phyloP scores from a whole-genome alignment of 1,140 invertebrate species.

The Cotesia glomerata region DNA sequence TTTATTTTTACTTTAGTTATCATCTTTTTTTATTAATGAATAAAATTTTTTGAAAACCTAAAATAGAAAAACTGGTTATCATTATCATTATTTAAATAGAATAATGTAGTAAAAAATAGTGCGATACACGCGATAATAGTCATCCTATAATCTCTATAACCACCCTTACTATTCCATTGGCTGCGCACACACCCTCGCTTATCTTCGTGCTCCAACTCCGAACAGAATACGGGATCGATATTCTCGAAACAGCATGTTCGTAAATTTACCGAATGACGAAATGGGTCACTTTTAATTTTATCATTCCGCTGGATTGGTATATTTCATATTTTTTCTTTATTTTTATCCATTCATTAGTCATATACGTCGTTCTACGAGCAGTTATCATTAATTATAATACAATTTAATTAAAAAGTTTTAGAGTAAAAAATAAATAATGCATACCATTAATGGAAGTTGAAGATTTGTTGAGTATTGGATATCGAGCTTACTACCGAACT shows the following conservation, averaged over 20 bases:
- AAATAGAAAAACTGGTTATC: no score
- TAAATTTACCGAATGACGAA: constrained; percentile 35
- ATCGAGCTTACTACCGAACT: not conserved
- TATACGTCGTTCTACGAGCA: no score
- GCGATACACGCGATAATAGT: not conserved
- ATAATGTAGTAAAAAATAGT: no score
- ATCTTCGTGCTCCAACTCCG: constrained; percentile 5
- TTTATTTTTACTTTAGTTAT: not conserved
- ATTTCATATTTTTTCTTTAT: no score
- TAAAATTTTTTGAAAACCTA: no score
- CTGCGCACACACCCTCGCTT: constrained; percentile 8
- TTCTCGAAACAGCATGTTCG: constrained; percentile 38
- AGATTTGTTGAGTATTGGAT: not conserved
- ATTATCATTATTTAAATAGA: no score
- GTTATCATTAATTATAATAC: not conserved
- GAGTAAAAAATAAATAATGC: not conserved
- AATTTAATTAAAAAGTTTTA: not conserved
- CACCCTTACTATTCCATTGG: constrained; percentile 1
- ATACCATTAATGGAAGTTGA: not conserved
- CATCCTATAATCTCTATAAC: not conserved
- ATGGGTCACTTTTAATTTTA: constrained; percentile 33
- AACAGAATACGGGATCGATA: constrained; percentile 39
- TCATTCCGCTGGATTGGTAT: not conserved
- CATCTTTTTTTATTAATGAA: no score
- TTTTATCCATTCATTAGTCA: not conserved